Evolutionary conservation across 2,797 vertebrate genomes (phyloP).

Genomic region (Geotrypetes seraphini): DNA sequence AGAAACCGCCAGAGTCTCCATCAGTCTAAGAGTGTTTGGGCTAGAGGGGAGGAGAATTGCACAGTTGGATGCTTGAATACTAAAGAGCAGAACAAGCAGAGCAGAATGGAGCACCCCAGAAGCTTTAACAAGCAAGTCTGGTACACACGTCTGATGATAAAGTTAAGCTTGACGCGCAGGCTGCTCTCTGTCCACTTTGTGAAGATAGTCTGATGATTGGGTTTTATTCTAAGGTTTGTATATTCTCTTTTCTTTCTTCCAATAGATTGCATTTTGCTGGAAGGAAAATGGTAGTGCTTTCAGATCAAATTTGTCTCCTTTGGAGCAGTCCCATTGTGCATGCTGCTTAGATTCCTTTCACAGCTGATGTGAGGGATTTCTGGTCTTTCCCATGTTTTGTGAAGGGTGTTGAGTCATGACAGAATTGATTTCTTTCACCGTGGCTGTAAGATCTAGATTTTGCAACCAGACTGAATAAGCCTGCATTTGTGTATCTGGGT

Average conservation of each 20-base stretch:
- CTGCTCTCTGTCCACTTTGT: background rate
- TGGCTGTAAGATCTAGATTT: too few relatives aligned
- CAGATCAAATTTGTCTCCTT: too few relatives aligned
- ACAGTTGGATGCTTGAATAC: slow-evolving; percentile 24
- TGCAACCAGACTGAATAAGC: too few relatives aligned
- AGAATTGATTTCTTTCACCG: too few relatives aligned
- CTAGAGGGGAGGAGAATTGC: slow-evolving; percentile 29
- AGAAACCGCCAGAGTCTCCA: slow-evolving; percentile 37
- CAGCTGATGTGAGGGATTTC: too few relatives aligned
- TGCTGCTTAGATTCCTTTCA: too few relatives aligned
- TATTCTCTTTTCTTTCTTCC: slow-evolving; percentile 14
- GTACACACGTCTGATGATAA: slow-evolving; percentile 13
- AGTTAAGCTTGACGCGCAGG: slow-evolving; percentile 12
- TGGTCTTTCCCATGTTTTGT: too few relatives aligned
- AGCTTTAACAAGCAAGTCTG: slow-evolving; percentile 10
- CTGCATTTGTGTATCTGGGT: too few relatives aligned
- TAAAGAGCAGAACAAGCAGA: slow-evolving; percentile 18
- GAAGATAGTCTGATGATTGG: slow-evolving; percentile 11
- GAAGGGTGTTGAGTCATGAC: too few relatives aligned
- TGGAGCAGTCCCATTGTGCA: too few relatives aligned
- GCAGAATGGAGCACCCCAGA: slow-evolving; percentile 19
- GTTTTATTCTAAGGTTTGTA: slow-evolving; percentile 13
- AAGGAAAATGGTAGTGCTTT: too few relatives aligned
- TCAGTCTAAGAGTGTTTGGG: slow-evolving; percentile 24
- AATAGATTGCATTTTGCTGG: too few relatives aligned